Percentiles rank a stretch among this genome's conserved stretches.
Conservation (phyloP, 1,140 invertebrate species). For the Anoplophora glabripennis region DNA sequence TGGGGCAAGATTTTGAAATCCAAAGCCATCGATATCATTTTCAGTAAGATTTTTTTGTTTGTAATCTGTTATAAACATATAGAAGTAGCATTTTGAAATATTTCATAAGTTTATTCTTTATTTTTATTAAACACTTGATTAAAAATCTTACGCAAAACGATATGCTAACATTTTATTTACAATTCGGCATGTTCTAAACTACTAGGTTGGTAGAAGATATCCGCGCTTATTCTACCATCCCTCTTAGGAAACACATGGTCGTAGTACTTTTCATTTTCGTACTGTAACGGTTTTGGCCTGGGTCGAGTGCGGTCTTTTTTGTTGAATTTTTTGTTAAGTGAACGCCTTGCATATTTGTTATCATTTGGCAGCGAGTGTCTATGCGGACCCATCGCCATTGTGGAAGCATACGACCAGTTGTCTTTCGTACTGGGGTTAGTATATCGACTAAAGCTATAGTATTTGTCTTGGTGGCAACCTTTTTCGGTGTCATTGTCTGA, state of each 20-base stretch:
- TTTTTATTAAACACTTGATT: too few species aligned
- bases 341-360: slow-evolving; percentile 32
- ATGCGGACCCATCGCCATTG: slow-evolving; percentile 24
- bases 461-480: slow-evolving; percentile 30
- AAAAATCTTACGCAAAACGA: too few species aligned
- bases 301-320: slow-evolving; percentile 25
- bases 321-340: slow-evolving; percentile 23
- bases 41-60: too few species aligned
- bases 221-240: slow-evolving; percentile 26
- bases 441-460: slow-evolving; percentile 41
- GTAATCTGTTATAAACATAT: too few species aligned
- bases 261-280: slow-evolving; percentile 46
- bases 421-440: slow-evolving; percentile 29
- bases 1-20: too few species aligned
- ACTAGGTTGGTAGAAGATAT: slow-evolving; percentile 41
- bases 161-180: slow-evolving; percentile 35
- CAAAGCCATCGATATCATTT: too few species aligned
- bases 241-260: slow-evolving; percentile 45
- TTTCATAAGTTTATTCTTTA: too few species aligned
- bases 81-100: too few species aligned
- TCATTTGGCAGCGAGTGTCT: slow-evolving; percentile 28
- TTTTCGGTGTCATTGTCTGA: slow-evolving; percentile 29
- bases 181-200: slow-evolving; percentile 45
- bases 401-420: slow-evolving; percentile 38
- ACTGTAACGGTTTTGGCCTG: slow-evolving; percentile 41